Base-by-base conservation (phyloP, 2,797 vertebrate species). In the Fratercula arctica region DNA sequence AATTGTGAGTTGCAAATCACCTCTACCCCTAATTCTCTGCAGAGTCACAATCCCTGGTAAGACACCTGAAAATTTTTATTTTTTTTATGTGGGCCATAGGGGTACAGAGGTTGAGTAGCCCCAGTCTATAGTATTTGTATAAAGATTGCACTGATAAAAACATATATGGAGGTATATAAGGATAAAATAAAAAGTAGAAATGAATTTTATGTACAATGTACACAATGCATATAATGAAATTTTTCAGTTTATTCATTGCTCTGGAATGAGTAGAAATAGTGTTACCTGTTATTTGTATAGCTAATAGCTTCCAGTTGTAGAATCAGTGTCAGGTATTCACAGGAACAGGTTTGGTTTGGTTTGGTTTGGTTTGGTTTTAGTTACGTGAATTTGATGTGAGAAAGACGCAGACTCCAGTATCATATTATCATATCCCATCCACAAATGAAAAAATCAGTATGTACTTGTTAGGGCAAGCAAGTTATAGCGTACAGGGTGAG, bases 321-420 rank as follows among this genome's bases (percentile, higher is more conserved):
- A 96, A 91, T 96, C 83, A 76, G 37, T 92, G 80, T 96, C 95
- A 94, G 92, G 67, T 95, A 84, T 93, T 95, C 95, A 93, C 89
- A 93, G 90, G 63, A 82, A 76, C 31, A 46, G 31, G 13, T 95
- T 95, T 93, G 54, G 0, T 41, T 50, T 94, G 51, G 1, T 41
- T 53, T 93, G n/a, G 3, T 43, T 67, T n/a, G n/a, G n/a, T n/a
- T n/a, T 95, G 61, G 1, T 81, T 95, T 92, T 72, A 48, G 85
- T 67, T 91, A 89, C 2, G 24, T 89, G 91, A 89, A 90, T 89
- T 95, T 87, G 88, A 83, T 95, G 91, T 91, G 82, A 96, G 90
- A 94, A 96, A 91, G 92, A 95, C 9, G 26, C 77, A 92, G 63
- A 66, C 56, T 85, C 61, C 82, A 51, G 82, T 94, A 85, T 95